Evolutionary conservation across 2,888 invertebrate species (phyloP), one percentile per base, ranked within the genome.

Genomic region (Archips crataeganus): DNA sequence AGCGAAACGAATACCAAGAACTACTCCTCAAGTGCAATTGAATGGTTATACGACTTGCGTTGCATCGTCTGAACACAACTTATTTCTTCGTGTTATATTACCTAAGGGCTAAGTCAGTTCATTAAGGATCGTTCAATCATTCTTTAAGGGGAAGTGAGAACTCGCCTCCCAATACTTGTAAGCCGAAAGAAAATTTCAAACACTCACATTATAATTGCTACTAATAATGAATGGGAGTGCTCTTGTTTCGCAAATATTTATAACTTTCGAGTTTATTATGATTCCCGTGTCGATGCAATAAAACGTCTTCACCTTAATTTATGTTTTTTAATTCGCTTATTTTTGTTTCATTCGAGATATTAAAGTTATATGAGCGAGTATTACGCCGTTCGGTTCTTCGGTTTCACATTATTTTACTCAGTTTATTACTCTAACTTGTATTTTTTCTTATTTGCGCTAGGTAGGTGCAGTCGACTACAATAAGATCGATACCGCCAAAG

Each of bases 111-210:
- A 82, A 86, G 86, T 82, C 86, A 85, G 88, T 88, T 91, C 90
- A 91, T 90, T 90, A 90, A 79, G 86, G 85, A 89, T 84, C 89
- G 88, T 87, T 90, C 89, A 90, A 90, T 90, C 91, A 90, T 89
- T 80, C 82, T 84, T 85, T 87, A 85, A 86, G 84, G 86, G 84
- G 79, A 80, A 81, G 82, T 77, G 79, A 79, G 76, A 79, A 77
- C 77, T 78, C 78, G 74, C 76, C 79, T 68, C 34, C 59, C 68
- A 64, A 67, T 75, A 64, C 68, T 8, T 42, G 32, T 61, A 42
- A 61, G 34, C 42, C 42, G 2, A 51, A 65, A 39, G 39, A 23
- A 61, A 49, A 47, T 34, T 32, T 5, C 32, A 47, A 62, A 62
- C 45, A 23, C 42, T 23, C n/a, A 10, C 11, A 62, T 5, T 45